These are phyloP conservation scores for Petromus typicus DNA, from an alignment of 2,113 vertebrate genomes.

Conservation along the genomic window DNA sequence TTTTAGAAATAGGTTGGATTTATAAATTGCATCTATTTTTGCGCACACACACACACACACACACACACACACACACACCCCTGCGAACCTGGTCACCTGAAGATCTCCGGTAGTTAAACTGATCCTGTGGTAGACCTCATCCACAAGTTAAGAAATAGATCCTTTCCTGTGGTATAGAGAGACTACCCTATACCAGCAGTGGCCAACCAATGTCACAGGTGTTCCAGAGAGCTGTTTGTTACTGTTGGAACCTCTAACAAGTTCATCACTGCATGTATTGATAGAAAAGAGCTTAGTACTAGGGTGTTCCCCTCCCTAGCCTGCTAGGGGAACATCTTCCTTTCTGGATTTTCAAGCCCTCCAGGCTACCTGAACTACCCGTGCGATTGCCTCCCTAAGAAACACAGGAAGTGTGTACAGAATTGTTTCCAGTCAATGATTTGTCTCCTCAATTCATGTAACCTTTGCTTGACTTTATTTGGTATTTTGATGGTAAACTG, in stretches of 20 bases:
- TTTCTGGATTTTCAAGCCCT: neutral
- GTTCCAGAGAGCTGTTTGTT: neutral
- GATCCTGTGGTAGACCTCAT: neutral
- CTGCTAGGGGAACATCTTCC: no score
- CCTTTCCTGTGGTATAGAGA: neutral
- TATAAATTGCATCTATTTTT: neutral
- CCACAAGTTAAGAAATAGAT: neutral
- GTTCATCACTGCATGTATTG: neutral
- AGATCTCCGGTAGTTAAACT: neutral
- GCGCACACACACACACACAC: no score
- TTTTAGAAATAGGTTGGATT: neutral
- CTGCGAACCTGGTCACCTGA: neutral
- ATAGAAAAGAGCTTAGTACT: neutral
- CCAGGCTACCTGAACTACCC: neutral
- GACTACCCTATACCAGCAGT: neutral
- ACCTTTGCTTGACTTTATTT: neutral
- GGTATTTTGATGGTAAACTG: conserved; percentile 8
- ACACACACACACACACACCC: no score
- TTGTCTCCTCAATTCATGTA: neutral
- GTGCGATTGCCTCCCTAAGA: neutral
- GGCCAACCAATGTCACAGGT: neutral
- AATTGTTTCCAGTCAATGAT: neutral
- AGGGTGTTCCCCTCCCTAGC: neutral
- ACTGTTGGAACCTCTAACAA: neutral
- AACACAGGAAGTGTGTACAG: neutral